Percentiles rank a stretch among this genome's conserved stretches.
Conservation (phyloP, 2,888 invertebrate species). For the Chymomyza caudatula region DNA sequence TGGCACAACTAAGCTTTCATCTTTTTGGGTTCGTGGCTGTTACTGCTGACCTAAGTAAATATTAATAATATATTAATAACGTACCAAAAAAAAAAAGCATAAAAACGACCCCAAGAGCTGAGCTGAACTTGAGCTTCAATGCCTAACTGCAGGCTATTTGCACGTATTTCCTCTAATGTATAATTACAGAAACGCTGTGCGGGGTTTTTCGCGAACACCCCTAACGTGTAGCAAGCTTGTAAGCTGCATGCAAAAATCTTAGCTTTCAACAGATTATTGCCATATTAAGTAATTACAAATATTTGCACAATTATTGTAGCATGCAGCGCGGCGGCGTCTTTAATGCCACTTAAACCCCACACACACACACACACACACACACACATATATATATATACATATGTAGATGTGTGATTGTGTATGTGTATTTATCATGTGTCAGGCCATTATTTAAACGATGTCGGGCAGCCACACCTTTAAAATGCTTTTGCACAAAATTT, state of each 20-base stretch:
- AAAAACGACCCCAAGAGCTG: background rate
- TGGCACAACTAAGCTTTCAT: constrained; percentile 60
- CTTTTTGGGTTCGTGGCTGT: constrained; percentile 27
- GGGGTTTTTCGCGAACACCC: constrained; percentile 1
- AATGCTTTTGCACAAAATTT: constrained; percentile 60
- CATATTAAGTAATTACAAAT: constrained; percentile 60
- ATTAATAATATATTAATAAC: constrained; percentile 74
- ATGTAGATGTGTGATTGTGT: background rate
- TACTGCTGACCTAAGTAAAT: constrained; percentile 69
- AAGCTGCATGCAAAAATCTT: constrained; percentile 23
- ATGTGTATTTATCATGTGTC: background rate
- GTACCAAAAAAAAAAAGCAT: constrained; percentile 23
- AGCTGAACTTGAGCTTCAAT: background rate
- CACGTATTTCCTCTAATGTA: constrained; percentile 70
- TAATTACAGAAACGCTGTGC: constrained; percentile 30
- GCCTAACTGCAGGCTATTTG: constrained; percentile 57
- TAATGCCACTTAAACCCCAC: constrained; percentile 15
- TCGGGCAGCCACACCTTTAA: constrained; percentile 40
- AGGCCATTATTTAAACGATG: background rate
- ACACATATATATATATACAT: background rate
- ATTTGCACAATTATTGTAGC: constrained; percentile 41
- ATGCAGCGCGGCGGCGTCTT: constrained; percentile 6
- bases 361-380: background rate
- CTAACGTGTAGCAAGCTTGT: background rate
- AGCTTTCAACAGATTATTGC: constrained; percentile 44